These are phyloP conservation scores for Argyresthia albistria DNA, from an alignment of 2,888 invertebrate genomes.

Conservation along the genomic window DNA sequence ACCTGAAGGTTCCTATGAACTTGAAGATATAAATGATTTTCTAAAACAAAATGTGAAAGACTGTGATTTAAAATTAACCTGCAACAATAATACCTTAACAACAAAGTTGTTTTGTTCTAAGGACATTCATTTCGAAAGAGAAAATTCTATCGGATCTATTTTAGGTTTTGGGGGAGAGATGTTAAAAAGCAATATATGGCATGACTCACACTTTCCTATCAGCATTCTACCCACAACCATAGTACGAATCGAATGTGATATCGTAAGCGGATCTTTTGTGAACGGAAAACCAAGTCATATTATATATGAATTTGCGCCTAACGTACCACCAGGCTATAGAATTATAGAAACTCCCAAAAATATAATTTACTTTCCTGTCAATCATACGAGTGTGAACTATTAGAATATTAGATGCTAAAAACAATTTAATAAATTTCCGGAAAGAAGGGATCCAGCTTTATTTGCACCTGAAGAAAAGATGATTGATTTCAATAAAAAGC, in stretches of 20 bases:
- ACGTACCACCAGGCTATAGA: constrained; percentile 1
- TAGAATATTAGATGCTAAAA: constrained; percentile 6
- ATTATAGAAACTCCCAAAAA: constrained; percentile 1
- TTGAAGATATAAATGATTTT: constrained; percentile 17
- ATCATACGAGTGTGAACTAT: constrained; percentile 4
- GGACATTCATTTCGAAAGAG: not conserved
- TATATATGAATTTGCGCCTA: constrained; percentile 2
- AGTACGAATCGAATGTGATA: constrained; percentile 5
- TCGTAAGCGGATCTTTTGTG: constrained; percentile 3
- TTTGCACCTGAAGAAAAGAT: constrained; percentile 8
- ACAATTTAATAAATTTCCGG: constrained; percentile 8
- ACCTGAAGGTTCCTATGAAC: constrained; percentile 25
- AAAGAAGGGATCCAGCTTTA: constrained; percentile 9
- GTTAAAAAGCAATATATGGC: not conserved
- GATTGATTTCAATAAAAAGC: constrained; percentile 6
- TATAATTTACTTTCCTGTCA: constrained; percentile 4
- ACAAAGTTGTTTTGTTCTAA: not conserved
- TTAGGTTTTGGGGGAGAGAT: not conserved
- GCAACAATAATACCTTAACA: constrained; percentile 3
- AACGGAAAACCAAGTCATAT: constrained; percentile 3
- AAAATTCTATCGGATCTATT: not conserved
- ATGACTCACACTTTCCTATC: not conserved
- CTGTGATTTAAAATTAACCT: not conserved
- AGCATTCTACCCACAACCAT: constrained; percentile 2
- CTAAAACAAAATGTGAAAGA: not conserved